phyloP scores from a whole-genome alignment of 2,888 invertebrate species.

The Emmelina monodactyla region DNA sequence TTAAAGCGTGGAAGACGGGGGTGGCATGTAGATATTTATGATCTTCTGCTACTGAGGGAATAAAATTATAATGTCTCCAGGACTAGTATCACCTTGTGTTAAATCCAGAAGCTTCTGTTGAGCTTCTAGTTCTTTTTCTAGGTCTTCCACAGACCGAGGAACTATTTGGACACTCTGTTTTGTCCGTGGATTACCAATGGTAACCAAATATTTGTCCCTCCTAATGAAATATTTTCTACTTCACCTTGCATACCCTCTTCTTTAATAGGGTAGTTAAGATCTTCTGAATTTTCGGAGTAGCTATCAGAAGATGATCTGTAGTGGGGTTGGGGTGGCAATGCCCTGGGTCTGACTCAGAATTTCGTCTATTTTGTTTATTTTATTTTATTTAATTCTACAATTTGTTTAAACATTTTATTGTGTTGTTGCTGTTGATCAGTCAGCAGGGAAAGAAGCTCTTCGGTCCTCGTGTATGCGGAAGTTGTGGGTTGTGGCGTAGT shows the following conservation, averaged over 20 bases:
- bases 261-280: not conserved
- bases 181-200: too few species aligned
- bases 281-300: not conserved
- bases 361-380: not conserved
- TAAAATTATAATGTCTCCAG: too few species aligned
- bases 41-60: too few species aligned
- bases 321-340: not conserved
- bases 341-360: not conserved
- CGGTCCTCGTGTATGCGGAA: not conserved
- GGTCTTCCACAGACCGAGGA: too few species aligned
- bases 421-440: not conserved
- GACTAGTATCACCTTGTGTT: not conserved
- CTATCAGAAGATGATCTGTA: not conserved
- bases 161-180: too few species aligned
- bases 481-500: too few species aligned
- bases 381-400: not conserved
- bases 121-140: not conserved
- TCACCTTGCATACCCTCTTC: too few species aligned
- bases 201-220: too few species aligned
- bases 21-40: constrained; percentile 5
- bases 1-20: constrained; percentile 1
- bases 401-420: not conserved
- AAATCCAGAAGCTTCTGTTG: not conserved
- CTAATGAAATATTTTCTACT: too few species aligned
- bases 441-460: not conserved